Percentiles rank a stretch among this genome's conserved stretches.
Conservation (phyloP, 2,888 invertebrate species). For the Caenorhabditis afra region DNA sequence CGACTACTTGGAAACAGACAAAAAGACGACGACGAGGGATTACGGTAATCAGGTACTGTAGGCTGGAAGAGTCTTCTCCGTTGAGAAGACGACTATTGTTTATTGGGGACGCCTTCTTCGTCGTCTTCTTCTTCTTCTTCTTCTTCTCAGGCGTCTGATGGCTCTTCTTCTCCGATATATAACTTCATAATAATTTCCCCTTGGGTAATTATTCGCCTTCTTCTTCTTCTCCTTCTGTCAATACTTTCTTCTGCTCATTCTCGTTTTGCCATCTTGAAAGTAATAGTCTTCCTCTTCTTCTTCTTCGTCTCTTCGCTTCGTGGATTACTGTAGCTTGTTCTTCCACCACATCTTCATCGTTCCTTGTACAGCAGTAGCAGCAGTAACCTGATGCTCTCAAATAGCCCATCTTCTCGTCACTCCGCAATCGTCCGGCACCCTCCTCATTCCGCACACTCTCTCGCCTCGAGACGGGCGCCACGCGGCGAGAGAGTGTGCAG, state of each 20-base stretch:
- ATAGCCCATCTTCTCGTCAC: conserved; percentile 55
- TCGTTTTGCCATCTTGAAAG: too few species aligned
- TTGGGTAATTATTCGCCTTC: conserved; percentile 31
- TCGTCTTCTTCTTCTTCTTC: neutral
- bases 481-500: conserved; percentile 1
- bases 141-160: neutral
- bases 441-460: neutral
- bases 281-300: conserved; percentile 1
- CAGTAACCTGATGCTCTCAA: conserved; percentile 34
- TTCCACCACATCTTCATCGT: conserved; percentile 11
- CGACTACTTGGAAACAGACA: too few species aligned
- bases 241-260: conserved; percentile 8
- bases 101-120: too few species aligned
- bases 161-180: conserved; percentile 1
- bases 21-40: too few species aligned
- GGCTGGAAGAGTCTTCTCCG: too few species aligned
- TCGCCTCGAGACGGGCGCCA: neutral
- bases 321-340: too few species aligned
- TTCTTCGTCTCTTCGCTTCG: too few species aligned
- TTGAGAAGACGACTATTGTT: too few species aligned
- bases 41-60: too few species aligned
- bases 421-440: neutral
- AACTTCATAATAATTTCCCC: conserved; percentile 38
- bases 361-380: neutral
- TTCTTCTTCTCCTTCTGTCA: conserved; percentile 31